Base-by-base conservation (phyloP, 1,140 invertebrate species). In the Monochamus saltuarius region DNA sequence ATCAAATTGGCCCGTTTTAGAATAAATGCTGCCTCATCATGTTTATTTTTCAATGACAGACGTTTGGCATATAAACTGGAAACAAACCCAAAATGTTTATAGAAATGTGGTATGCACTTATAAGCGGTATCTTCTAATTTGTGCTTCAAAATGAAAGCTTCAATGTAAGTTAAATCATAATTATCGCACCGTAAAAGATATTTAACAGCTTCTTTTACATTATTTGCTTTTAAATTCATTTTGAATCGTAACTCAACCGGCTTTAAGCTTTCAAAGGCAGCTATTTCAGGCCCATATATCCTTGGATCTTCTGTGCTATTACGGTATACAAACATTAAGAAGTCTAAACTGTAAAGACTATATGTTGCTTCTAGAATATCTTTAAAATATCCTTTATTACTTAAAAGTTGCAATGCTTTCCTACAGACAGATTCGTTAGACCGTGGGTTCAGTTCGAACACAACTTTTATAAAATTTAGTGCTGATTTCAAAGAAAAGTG, bases 401-500 rank as follows among this genome's bases (percentile, higher is more conserved):
- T 16, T 37, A 66, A 43, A 22, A 59, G 51, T 8, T 46, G 35
- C 10, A 66, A 36, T 7, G 60, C 51, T 52, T 52, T 45, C n/a
- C 52, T 62, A 42, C 59, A 62, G n/a, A 50, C 17, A 10, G 54
- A 49, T 35, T 55, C 42, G 10, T 55, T 43, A 10, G 29, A 9
- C 1, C 38, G 3, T 9, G 49, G 8, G 7, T 59, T 46, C 14
- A 37, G 2, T 39, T 45, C n/a, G 35, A 51, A 65, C 3, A 63
- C 38, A 10, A 59, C 46, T 16, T 62, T 50, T 8, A 69, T 29
- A 13, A 61, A 67, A 13, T 56, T 56, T 40, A 70, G 51, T 1
- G 63, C 63, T 11, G 61, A 51, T 51, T 65, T 62, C 9, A 70
- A 19, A 19, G 58, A 52, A 58, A 62, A 65, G 52, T 67, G 65